Base-by-base conservation (phyloP, 2,797 vertebrate species). In the Denticeps clupeoides region DNA sequence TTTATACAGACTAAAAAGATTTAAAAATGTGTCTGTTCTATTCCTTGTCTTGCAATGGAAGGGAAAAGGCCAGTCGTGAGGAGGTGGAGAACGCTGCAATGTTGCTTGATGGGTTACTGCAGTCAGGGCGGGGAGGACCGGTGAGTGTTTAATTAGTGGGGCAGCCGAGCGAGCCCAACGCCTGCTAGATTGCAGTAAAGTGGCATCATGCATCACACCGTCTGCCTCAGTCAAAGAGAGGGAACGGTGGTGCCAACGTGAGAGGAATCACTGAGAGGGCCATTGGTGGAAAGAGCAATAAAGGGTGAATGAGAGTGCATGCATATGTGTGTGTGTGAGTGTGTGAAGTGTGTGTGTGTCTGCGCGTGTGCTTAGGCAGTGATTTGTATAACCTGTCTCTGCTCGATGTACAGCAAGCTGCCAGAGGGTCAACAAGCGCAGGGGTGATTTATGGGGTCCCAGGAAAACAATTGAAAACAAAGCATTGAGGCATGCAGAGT, bases 391-490 rank as follows among this genome's bases (percentile, higher is more conserved):
- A 52, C 48, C 28, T 12, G 29, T 46, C 46, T 32, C 38, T 31
- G 13, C 28, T 37, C 29, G 29, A 40, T 15, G 32, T 28, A 43
- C 24, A 19, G 8, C 18, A 43, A 44, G 22, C 26, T 37, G 13
- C 19, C 4, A 28, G 33, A 8, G 35, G 38, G 23, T 25, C 47
- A 11, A 3, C 15, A 45, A 32, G 59, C 9, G 11, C 51, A 48
- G 25, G 42, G 24, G 28, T 76, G 70, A 78, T 77, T 73, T 74
- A 78, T 72, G 57, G 60, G 61, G 51, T 51, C 60, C 51, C 51
- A 10, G 49, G 64, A 66, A 70, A 74, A 76, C 69, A 76, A 74
- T 59, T 60, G 73, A 64, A 75, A 77, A 75, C 71, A 54, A 74
- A 59, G 55, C 65, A 62, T 45, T 70, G 63, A 70, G 63, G 65